Conservation (phyloP, 1,140 invertebrate species). For the Caenorhabditis tropicalis region DNA sequence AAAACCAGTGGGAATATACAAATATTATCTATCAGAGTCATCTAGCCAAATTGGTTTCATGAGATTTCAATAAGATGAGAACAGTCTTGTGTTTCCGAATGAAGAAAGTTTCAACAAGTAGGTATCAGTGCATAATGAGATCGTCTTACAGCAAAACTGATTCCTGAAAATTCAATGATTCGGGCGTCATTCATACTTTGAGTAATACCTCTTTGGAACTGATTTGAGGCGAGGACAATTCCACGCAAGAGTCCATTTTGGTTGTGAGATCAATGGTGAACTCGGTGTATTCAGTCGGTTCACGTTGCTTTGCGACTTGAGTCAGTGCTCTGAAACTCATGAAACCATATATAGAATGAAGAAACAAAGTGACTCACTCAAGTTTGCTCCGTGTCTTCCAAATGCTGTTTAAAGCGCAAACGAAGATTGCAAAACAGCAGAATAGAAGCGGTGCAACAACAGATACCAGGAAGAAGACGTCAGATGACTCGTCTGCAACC, state of each 20-base stretch:
- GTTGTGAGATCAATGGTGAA: conserved; percentile 55
- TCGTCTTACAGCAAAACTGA: conserved; percentile 28
- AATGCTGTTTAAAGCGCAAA: conserved; percentile 50
- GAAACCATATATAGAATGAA: not conserved
- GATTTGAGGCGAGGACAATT: conserved; percentile 44
- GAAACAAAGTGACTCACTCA: conserved; percentile 20
- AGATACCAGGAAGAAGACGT: conserved; percentile 51
- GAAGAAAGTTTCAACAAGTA: not conserved
- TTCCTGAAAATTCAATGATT: conserved; percentile 5
- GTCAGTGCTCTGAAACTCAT: conserved; percentile 39
- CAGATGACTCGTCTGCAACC: conserved; percentile 47
- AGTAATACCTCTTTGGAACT: conserved; percentile 25
- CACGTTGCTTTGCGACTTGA: conserved; percentile 25
- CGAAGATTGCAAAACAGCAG: conserved; percentile 55
- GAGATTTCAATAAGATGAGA: not conserved
- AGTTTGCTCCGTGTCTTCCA: conserved; percentile 55
- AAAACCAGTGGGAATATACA: not conserved
- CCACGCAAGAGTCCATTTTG: conserved; percentile 54
- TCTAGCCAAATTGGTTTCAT: not conserved
- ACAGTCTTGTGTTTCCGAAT: not conserved
- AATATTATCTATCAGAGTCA: not conserved
- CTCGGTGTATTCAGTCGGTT: conserved; percentile 50
- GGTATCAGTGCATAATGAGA: not conserved
- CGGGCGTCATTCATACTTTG: not conserved
- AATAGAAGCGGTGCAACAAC: conserved; percentile 50